Evolutionary conservation across 2,113 vertebrate genomes (phyloP), one percentile per base, ranked within the genome.

Genomic region (Loxodonta africana): DNA sequence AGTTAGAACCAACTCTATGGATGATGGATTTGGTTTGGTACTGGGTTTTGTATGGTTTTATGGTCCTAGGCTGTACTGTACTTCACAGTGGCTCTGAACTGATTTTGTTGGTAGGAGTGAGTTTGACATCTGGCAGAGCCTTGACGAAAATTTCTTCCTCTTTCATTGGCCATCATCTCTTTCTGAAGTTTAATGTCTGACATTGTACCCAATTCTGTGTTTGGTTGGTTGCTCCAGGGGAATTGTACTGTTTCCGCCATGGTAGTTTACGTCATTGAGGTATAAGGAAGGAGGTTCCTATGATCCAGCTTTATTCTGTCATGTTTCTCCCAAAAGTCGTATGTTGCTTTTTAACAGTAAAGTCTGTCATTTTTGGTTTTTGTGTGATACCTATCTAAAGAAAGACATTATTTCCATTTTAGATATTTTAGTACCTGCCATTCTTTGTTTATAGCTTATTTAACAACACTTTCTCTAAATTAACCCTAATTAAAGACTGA

Each of bases 361-460:
- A 89, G 76, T 69, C 7, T n/a, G 67, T 65, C 30, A 60, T 48
- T 53, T 83, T 78, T 33, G 9, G 4, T 78, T 44, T 17, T 78
- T 93, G 51, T 57, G 53, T 57, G 53, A 51, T 6, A 77, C 12
- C 28, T 76, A 28, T 81, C 7, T 67, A 88, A 74, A 76, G 23
- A 14, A 88, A 89, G 44, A 71, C 10, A 51, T 20, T 41, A n/a
- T 73, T 41, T 48, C 30, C 12, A 65, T 85, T 62, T 88, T 21
- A 41, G 80, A 30, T 71, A 69, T 25, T 91, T 92, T 83, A 89
- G 74, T 63, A 90, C 17, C 84, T 85, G 57, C 41, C 60, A 48
- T 93, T 93, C 78, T 83, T 80, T 63, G 21, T 26, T 44, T 83
- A 44, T 80, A 73, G 62, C 63, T 85, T 94, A 62, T 76, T 51